phyloP scores from a whole-genome alignment of 2,797 vertebrate genomes.

The Sebastes vulpes region DNA sequence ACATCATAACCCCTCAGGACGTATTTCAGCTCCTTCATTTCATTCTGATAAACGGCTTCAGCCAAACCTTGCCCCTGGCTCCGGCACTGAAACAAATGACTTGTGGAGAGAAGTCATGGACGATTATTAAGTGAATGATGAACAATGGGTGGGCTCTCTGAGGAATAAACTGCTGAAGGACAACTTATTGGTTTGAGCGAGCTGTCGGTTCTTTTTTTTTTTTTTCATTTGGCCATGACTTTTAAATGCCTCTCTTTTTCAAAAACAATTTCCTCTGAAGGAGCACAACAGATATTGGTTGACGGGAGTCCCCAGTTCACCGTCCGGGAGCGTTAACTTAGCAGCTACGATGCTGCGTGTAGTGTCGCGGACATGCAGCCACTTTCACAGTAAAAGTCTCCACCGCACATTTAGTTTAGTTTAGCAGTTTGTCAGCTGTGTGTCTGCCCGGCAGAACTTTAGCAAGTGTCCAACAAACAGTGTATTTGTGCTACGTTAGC shows the following conservation, averaged over 20 bases:
- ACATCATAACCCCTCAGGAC: slow-evolving; percentile 13
- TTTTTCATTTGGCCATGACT: background rate
- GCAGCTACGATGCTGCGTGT: too few relatives aligned
- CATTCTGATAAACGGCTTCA: slow-evolving; percentile 29
- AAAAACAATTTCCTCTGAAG: slow-evolving; percentile 1
- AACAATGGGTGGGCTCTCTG: slow-evolving; percentile 13
- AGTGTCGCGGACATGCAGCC: too few relatives aligned
- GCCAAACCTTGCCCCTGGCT: slow-evolving; percentile 36
- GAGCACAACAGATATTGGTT: too few relatives aligned
- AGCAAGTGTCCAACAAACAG: too few relatives aligned
- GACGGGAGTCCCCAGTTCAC: too few relatives aligned
- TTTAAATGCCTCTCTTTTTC: background rate
- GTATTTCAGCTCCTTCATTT: slow-evolving; percentile 15
- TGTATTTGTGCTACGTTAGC: too few relatives aligned
- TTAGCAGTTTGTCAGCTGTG: too few relatives aligned
- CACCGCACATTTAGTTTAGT: too few relatives aligned
- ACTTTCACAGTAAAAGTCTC: too few relatives aligned
- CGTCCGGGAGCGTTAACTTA: too few relatives aligned
- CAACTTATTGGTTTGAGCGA: background rate
- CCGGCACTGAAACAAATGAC: slow-evolving; percentile 10
- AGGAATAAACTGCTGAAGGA: slow-evolving; percentile 31
- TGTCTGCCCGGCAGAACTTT: too few relatives aligned
- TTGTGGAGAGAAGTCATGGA: slow-evolving; percentile 23
- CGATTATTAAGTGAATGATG: slow-evolving; percentile 50
- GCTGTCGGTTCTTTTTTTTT: background rate